Evolutionary conservation across 1,140 invertebrate species (phyloP), one percentile per base, ranked within the genome.

Genomic region (Drosophila chauvacae): DNA sequence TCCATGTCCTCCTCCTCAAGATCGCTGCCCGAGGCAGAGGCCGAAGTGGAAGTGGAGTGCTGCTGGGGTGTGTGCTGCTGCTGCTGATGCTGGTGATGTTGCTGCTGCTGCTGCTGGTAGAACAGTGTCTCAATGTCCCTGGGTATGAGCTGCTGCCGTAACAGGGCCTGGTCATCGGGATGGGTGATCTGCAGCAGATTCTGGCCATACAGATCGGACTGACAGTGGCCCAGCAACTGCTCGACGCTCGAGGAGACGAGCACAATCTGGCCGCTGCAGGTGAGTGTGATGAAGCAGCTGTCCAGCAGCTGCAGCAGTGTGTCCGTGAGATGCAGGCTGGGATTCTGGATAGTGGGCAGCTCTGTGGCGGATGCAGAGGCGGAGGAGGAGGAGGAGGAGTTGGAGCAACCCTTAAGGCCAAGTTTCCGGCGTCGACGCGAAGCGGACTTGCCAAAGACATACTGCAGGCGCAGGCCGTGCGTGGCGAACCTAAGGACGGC

Each of bases 191-290:
- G 95, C 82, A 95, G 95, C 57, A 98, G 92, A 48, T 96, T 96
- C 82, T 97, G 96, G 0, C 97, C 97, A 91, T 98, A 95, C 66
- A 98, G 93, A 81, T 98, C 97, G 61, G 95, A 94, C 96, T 97
- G 96, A 51, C 95, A 95, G 91, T 98, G 96, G 48, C 97, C 97
- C 42, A 98, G 94, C 57, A 96, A 94, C 76, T 96, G 94, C 77
- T 97, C 96, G 1, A 98, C 95, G 71, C 96, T 96, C 50, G 95
- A 94, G 7, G 97, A 97, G 11, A 98, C 95, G 77, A 97, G 96
- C 23, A 98, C 95, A 39, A 98, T 96, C 88, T 97, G 96, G 0
- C 97, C 97, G 65, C 95, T 95, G 74, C 96, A 95, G 0, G 96
- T 96, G 3, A 97, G 93, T 13, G 98, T 96, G 55, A 98, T 91